Evolutionary conservation across 2,797 vertebrate genomes (phyloP), one percentile per base, ranked within the genome.

Genomic region (Micromesistius poutassou): DNA sequence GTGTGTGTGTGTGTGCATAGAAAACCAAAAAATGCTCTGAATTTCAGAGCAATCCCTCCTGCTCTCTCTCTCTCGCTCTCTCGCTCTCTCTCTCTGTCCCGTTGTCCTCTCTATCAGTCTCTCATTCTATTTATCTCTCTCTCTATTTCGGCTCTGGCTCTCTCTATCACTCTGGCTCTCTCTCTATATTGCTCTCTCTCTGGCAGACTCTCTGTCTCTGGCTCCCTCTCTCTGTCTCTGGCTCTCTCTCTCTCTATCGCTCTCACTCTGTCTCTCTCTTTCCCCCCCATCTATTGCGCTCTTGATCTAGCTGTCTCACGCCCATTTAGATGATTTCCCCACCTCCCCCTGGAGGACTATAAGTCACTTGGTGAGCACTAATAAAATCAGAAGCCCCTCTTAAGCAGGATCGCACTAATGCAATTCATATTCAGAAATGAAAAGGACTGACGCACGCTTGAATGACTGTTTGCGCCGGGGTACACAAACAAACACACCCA

Each of bases 361-460:
- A 73, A 77, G 77, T 72, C 71, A 76, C 30, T 12, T 75, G 66
- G 42, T 71, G 30, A 78, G 76, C 38, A 81, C 55, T 74, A 74
- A 76, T 80, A 70, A 80, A 79, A 80, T 71, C 13, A 74, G 72
- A 28, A 76, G 73, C 75, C 33, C 7, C 42, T 77, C 81, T 73
- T 81, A 40, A 75, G 76, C 72, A 77, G 73, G 35, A 71, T 80
- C 78, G 55, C 22, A 80, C 73, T 19, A 76, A 74, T 40, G 70
- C 14, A 80, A 76, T 78, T 78, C 72, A 75, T 35, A 73, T 71
- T 77, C 78, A 72, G 16, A 73, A 80, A 77, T 76, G 62, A 75
- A 77, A 5, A 12, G 73, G 71, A 25, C 31, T 70, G 14, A 3
- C 12, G 30, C 66, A 71, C 68, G 33, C 70, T 31, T 71, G 19